phyloP scores from a whole-genome alignment of 2,888 invertebrate genomes.

The Mythimna ferrago region DNA sequence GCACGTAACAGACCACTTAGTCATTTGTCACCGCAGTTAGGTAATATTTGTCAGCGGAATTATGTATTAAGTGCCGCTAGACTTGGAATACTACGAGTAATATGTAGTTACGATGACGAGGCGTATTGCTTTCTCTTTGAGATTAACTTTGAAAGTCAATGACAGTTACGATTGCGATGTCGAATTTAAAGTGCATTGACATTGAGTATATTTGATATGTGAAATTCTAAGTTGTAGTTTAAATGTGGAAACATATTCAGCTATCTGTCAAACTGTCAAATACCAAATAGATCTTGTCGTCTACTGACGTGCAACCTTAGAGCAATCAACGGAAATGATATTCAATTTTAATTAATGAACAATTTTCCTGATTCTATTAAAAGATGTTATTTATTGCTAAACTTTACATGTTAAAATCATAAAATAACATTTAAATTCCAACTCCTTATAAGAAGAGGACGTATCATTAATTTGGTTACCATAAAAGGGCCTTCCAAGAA shows the following conservation, averaged over 20 bases:
- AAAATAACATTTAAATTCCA: constrained; percentile 18
- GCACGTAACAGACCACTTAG: constrained; percentile 49
- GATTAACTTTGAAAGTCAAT: constrained; percentile 46
- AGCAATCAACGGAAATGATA: not conserved
- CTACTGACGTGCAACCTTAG: not conserved
- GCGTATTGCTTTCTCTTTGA: constrained; percentile 45
- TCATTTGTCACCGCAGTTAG: constrained; percentile 45
- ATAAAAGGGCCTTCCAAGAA: constrained; percentile 26
- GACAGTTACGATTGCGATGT: constrained; percentile 23
- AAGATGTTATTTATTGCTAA: not conserved
- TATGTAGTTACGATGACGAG: constrained; percentile 24
- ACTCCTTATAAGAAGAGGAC: constrained; percentile 1
- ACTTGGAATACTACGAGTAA: constrained; percentile 17
- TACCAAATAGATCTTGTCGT: not conserved
- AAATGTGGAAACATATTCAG: not conserved
- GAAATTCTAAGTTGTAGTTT: not conserved
- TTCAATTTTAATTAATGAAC: not conserved
- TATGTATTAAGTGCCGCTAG: constrained; percentile 19
- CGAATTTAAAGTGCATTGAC: constrained; percentile 33
- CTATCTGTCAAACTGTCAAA: not conserved
- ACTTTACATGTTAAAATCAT: not conserved
- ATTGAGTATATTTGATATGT: not conserved
- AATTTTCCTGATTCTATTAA: not conserved
- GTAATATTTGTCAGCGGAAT: constrained; percentile 44
- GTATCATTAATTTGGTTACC: constrained; percentile 16